These are phyloP conservation scores for Trissolcus brochymenae DNA, from an alignment of 2,888 invertebrate species.

Conservation along the genomic window DNA sequence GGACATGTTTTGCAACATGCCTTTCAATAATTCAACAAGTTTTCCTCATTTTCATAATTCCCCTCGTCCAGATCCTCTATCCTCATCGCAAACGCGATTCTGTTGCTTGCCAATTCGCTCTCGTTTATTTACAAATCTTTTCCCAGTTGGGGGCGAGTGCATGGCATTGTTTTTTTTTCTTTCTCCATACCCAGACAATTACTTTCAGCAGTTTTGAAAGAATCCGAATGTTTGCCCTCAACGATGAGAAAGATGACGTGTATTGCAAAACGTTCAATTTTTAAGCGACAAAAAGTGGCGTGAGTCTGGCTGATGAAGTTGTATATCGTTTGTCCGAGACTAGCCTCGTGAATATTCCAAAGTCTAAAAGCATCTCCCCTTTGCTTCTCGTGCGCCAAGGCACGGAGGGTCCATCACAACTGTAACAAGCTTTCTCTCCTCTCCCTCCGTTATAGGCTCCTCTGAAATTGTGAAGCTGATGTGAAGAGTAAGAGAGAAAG, in stretches of 20 bases:
- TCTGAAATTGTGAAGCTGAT: slow-evolving; percentile 61
- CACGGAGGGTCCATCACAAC: slow-evolving; percentile 76
- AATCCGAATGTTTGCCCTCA: neutral
- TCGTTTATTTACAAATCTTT: too few relatives aligned
- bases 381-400: slow-evolving; percentile 63
- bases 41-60: slow-evolving; percentile 3
- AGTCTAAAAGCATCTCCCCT: slow-evolving; percentile 73
- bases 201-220: too few relatives aligned
- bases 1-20: slow-evolving; percentile 34
- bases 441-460: slow-evolving; percentile 62
- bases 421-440: slow-evolving; percentile 70
- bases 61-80: neutral
- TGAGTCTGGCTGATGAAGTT: slow-evolving; percentile 58
- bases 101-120: too few relatives aligned
- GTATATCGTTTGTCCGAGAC: slow-evolving; percentile 63
- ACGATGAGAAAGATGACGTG: neutral
- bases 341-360: slow-evolving; percentile 75
- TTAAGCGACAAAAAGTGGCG: slow-evolving; percentile 43
- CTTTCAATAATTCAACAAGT: too few relatives aligned
- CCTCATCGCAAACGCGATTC: too few relatives aligned
- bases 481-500: slow-evolving; percentile 63
- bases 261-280: slow-evolving; percentile 24
- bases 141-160: too few relatives aligned
- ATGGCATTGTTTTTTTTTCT: too few relatives aligned
- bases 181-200: too few relatives aligned